Percentiles rank a stretch among this genome's conserved stretches.
phyloP scores from a whole-genome alignment of 2,797 vertebrate genomes.

The Poeciliopsis infans region DNA sequence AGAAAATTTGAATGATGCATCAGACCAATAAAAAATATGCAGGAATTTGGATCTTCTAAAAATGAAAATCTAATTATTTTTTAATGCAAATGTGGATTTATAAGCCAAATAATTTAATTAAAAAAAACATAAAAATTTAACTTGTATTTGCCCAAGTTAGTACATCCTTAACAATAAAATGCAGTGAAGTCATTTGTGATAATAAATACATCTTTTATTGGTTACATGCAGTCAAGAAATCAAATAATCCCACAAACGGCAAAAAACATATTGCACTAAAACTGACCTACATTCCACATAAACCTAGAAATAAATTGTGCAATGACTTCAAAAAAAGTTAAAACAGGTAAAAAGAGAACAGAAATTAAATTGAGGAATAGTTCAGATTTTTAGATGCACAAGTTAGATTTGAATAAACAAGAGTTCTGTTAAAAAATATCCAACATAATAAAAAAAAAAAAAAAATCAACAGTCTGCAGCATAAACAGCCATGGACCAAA shows the following conservation, averaged over 20 bases:
- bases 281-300: conserved; percentile 20
- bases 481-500: background rate
- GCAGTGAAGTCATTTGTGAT: background rate
- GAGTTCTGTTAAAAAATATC: background rate
- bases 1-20: background rate
- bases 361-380: conserved; percentile 29
- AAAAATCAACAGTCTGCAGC: background rate
- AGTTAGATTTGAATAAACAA: background rate
- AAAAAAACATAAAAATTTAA: background rate
- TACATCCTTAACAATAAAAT: background rate
- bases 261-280: conserved; percentile 68
- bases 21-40: background rate
- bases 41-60: background rate
- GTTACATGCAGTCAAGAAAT: conserved; percentile 70
- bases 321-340: background rate
- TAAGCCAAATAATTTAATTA: background rate
- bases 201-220: conserved; percentile 65
- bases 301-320: conserved; percentile 19
- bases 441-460: background rate
- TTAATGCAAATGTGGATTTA: background rate
- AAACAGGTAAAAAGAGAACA: conserved; percentile 19
- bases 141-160: background rate
- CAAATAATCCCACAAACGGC: conserved; percentile 57
- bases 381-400: background rate
- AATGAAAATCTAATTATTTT: background rate